phyloP scores from a whole-genome alignment of 2,888 invertebrate genomes.

The Machimus atricapillus region DNA sequence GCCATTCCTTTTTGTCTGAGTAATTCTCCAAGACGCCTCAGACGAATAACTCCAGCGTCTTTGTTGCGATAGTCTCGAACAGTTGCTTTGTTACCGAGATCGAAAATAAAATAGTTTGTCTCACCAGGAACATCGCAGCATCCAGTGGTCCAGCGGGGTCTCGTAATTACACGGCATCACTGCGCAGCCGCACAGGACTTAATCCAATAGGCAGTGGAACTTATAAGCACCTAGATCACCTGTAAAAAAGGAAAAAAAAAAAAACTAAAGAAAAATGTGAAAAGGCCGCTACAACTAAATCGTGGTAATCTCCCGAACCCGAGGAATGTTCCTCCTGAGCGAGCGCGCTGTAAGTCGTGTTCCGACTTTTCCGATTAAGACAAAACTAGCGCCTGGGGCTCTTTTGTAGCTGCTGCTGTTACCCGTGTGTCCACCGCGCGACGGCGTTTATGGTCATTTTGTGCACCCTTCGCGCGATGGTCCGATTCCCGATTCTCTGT shows the following conservation, averaged over 20 bases:
- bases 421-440: conserved; percentile 30
- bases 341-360: conserved; percentile 42
- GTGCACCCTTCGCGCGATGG: conserved; percentile 19
- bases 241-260: no score
- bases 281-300: conserved; percentile 30
- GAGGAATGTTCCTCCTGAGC: conserved; percentile 37
- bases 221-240: conserved; percentile 16
- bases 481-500: conserved; percentile 11
- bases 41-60: not conserved
- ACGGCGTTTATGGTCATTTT: conserved; percentile 38
- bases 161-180: conserved; percentile 15
- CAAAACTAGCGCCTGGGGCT: conserved; percentile 43
- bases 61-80: not conserved
- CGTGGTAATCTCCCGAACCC: conserved; percentile 41
- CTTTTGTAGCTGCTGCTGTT: conserved; percentile 31
- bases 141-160: not conserved
- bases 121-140: conserved; percentile 19
- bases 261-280: conserved; percentile 23
- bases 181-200: not conserved
- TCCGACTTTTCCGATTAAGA: conserved; percentile 43
- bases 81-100: conserved; percentile 16
- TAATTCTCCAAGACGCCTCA: not conserved
- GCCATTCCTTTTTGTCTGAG: conserved; percentile 10
- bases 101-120: conserved; percentile 29
- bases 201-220: conserved; percentile 17